phyloP scores from a whole-genome alignment of 1,140 invertebrate species.

The Drosophila miranda region DNA sequence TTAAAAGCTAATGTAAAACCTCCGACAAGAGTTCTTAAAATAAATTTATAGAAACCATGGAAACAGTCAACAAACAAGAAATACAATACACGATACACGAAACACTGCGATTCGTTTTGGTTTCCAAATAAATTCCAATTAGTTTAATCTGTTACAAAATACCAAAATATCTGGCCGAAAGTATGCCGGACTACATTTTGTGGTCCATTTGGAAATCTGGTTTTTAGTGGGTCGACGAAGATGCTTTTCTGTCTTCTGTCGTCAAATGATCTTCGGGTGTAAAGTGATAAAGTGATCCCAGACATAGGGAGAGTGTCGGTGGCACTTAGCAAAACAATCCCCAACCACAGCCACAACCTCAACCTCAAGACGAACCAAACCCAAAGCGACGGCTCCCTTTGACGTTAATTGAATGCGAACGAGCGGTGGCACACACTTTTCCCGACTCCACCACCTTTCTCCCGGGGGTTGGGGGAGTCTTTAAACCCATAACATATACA shows the following conservation, averaged over 20 bases:
- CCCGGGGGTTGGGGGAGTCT: constrained; percentile 44
- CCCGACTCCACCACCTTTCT: constrained; percentile 42
- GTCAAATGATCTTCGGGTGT: constrained; percentile 52
- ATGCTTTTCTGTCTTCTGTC: constrained; percentile 26
- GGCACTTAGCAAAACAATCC: constrained; percentile 50
- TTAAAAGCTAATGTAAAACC: neutral
- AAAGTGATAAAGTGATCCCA: constrained; percentile 72
- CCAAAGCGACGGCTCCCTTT: constrained; percentile 10
- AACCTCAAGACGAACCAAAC: constrained; percentile 14
- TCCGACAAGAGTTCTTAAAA: constrained; percentile 16
- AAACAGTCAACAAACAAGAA: constrained; percentile 33
- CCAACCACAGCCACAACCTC: constrained; percentile 2
- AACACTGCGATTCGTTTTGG: constrained; percentile 16
- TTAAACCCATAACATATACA: constrained; percentile 73
- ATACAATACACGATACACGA: constrained; percentile 32
- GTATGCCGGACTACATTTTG: constrained; percentile 7
- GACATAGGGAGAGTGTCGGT: constrained; percentile 25
- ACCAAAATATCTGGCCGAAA: constrained; percentile 2
- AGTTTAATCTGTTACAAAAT: constrained; percentile 53
- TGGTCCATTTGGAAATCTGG: constrained; percentile 39
- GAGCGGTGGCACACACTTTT: constrained; percentile 50
- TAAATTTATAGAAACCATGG: constrained; percentile 29
- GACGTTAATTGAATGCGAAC: constrained; percentile 75
- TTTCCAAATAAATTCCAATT: constrained; percentile 67
- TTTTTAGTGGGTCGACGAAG: constrained; percentile 29